Percentiles rank a stretch among this genome's conserved stretches.
These are phyloP conservation scores for Neogobius melanostomus DNA, from an alignment of 2,113 vertebrate species.

Conservation along the genomic window DNA sequence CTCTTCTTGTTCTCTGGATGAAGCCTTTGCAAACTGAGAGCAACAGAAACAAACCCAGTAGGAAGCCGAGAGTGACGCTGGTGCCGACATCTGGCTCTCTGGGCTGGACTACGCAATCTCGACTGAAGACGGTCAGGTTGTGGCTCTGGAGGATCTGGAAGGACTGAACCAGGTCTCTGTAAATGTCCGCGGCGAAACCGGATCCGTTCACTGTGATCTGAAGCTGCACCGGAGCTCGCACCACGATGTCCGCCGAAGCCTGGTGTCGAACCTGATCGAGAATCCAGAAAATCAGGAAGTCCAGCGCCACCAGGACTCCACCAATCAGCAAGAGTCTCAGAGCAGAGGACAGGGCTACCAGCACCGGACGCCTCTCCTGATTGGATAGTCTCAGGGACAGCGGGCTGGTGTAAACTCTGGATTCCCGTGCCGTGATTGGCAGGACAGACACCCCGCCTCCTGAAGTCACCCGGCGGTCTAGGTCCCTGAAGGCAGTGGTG, in stretches of 20 bases:
- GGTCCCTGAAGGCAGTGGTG: slow-evolving; percentile 71
- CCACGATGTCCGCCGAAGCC: slow-evolving; percentile 76
- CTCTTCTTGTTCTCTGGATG: slow-evolving; percentile 73
- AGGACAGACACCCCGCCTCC: slow-evolving; percentile 74
- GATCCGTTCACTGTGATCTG: slow-evolving; percentile 76
- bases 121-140: slow-evolving; percentile 83
- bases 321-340: slow-evolving; percentile 71
- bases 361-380: slow-evolving; percentile 56
- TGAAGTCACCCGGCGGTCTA: slow-evolving; percentile 70
- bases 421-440: slow-evolving; percentile 78
- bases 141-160: slow-evolving; percentile 81
- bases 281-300: slow-evolving; percentile 88
- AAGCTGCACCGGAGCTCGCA: slow-evolving; percentile 74
- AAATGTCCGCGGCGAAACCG: slow-evolving; percentile 83
- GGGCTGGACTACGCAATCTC: slow-evolving; percentile 76
- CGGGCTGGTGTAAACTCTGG: slow-evolving; percentile 77
- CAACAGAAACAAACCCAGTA: slow-evolving; percentile 80
- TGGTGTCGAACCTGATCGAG: slow-evolving; percentile 83
- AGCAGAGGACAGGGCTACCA: slow-evolving; percentile 56
- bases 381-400: slow-evolving; percentile 58
- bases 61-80: slow-evolving; percentile 50
- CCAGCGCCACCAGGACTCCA: slow-evolving; percentile 76
- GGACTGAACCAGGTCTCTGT: slow-evolving; percentile 79
- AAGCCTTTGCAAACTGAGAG: slow-evolving; percentile 72
- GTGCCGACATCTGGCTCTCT: slow-evolving; percentile 70